Percentiles rank a stretch among this genome's conserved stretches.
Conservation (phyloP, 1,140 invertebrate genomes). For the Caenorhabditis inopinata region DNA sequence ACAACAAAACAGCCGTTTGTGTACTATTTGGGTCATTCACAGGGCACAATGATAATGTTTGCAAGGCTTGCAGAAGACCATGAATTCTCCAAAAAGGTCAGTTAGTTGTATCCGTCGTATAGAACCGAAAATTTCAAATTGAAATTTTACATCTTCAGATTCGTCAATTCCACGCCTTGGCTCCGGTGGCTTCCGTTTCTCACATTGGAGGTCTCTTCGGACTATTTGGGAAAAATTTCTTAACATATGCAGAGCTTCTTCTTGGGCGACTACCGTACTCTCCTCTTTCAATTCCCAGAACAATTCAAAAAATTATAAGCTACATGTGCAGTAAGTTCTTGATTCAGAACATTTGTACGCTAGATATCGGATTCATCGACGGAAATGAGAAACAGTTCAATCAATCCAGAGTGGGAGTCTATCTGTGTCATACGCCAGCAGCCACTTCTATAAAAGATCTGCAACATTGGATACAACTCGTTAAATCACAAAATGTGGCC, state of each 20-base stretch:
- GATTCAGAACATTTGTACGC: slow-evolving; percentile 35
- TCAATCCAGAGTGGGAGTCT: slow-evolving; percentile 47
- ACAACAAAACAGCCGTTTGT: slow-evolving; percentile 57
- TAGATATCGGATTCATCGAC: slow-evolving; percentile 41
- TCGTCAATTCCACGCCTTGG: slow-evolving; percentile 54
- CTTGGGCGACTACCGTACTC: neutral
- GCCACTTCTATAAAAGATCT: slow-evolving; percentile 47
- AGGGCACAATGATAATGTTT: slow-evolving; percentile 69
- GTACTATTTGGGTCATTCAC: slow-evolving; percentile 69
- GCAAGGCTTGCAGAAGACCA: slow-evolving; percentile 57
- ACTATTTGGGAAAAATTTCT: slow-evolving; percentile 44
- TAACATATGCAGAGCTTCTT: neutral
- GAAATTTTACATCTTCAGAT: slow-evolving; percentile 29
- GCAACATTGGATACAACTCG: slow-evolving; percentile 43
- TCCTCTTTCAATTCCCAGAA: neutral
- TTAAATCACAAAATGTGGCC: neutral
- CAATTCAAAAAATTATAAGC: slow-evolving; percentile 11
- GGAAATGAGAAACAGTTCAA: slow-evolving; percentile 39
- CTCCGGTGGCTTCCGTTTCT: slow-evolving; percentile 54
- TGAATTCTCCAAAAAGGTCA: slow-evolving; percentile 47
- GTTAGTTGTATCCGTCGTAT: neutral
- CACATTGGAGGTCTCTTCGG: slow-evolving; percentile 51
- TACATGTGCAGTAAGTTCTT: slow-evolving; percentile 25
- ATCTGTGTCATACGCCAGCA: slow-evolving; percentile 46
- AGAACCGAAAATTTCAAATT: no score